Evolutionary conservation across 1,140 invertebrate genomes (phyloP).

Genomic region (Galleria mellonella): DNA sequence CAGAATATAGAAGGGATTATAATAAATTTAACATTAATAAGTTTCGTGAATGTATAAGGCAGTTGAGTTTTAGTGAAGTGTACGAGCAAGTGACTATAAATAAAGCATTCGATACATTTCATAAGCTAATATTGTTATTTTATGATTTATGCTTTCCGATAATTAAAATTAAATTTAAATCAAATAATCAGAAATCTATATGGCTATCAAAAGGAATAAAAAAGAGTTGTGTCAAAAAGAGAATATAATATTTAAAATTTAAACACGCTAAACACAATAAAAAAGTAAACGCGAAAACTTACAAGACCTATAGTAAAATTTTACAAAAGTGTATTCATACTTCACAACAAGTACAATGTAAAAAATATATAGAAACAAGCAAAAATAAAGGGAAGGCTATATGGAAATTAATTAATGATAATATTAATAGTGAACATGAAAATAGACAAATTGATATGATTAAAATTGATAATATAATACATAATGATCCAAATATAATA

Average conservation of each 20-base stretch:
- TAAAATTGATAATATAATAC: slow-evolving; percentile 1
- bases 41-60: slow-evolving; percentile 6
- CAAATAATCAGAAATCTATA: background rate
- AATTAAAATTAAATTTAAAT: slow-evolving; percentile 1
- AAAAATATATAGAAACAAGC: background rate
- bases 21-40: slow-evolving; percentile 9
- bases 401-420: background rate
- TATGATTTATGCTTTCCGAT: slow-evolving; percentile 4
- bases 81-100: background rate
- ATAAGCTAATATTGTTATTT: slow-evolving; percentile 7
- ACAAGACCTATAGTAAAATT: background rate
- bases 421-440: background rate
- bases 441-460: slow-evolving; percentile 1
- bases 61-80: slow-evolving; percentile 6
- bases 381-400: slow-evolving; percentile 7
- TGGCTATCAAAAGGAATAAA: slow-evolving; percentile 6
- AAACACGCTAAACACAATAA: background rate
- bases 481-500: slow-evolving; percentile 1
- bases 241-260: slow-evolving; percentile 1
- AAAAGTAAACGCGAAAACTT: background rate
- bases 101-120: slow-evolving; percentile 10
- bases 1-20: slow-evolving; percentile 12
- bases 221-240: background rate
- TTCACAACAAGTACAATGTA: background rate
- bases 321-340: slow-evolving; percentile 1